Percentiles rank a stretch among this genome's conserved stretches.
Conservation (phyloP, 2,888 invertebrate species). For the Galerucella nymphaeae region DNA sequence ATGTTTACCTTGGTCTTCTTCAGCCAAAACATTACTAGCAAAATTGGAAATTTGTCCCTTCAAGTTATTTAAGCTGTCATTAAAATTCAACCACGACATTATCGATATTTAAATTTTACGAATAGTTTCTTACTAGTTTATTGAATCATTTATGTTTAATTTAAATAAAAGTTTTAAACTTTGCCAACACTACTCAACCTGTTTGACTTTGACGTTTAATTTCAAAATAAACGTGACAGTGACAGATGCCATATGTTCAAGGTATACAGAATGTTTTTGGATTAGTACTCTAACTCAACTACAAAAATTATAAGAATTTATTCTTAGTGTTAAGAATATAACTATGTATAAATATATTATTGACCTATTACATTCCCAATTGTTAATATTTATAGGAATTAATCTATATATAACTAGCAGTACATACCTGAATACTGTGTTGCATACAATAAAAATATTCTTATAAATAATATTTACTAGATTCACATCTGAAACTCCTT, state of each 20-base stretch:
- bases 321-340: not conserved
- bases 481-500: not conserved
- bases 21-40: conserved; percentile 89
- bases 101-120: conserved; percentile 33
- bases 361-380: too few relatives aligned
- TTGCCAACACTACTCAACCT: conserved; percentile 34
- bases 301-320: not conserved
- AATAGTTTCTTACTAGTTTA: conserved; percentile 8
- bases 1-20: conserved; percentile 71
- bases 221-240: conserved; percentile 10
- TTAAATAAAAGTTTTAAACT: conserved; percentile 21
- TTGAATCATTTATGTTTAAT: conserved; percentile 15
- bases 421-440: not conserved
- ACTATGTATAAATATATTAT: too few relatives aligned
- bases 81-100: conserved; percentile 78
- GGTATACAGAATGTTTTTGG: not conserved
- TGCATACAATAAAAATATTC: not conserved
- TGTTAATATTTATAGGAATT: not conserved
- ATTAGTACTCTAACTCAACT: not conserved
- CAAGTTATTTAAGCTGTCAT: conserved; percentile 75
- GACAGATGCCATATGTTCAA: conserved; percentile 3
- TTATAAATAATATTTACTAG: not conserved
- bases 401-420: not conserved
- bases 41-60: conserved; percentile 91
- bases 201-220: conserved; percentile 28